Base-by-base conservation (phyloP, 2,113 vertebrate genomes). In the Crocuta crocuta region DNA sequence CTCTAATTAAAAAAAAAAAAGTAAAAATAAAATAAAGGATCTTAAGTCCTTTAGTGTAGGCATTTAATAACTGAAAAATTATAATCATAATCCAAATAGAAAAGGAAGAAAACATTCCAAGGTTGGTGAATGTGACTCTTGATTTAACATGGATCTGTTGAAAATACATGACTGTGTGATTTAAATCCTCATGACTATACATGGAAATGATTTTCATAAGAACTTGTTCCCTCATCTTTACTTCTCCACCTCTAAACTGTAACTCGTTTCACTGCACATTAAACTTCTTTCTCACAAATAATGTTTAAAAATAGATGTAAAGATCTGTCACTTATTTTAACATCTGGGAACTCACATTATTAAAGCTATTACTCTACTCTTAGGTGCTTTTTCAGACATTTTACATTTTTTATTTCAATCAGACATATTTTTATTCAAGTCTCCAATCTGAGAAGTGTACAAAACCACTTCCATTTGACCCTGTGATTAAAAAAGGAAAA, bases 301-400 rank as follows among this genome's bases (percentile, higher is more conserved):
- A 7, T 80, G 61, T 97, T 97, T 91, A 96, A 98, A 98, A 98
- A 79, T 95, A 50, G 91, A 94, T 26, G 58, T 93, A 82, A 68
- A 84, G 95, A 84, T 95, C 93, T 97, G 89, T n/a, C 82, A 79
- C 35, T 95, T 90, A 74, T 89, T 92, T 76, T 81, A 71, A 33
- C 55, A 78, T 88, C 94, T 81, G 82, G 61, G 45, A 81, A 58
- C 83, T 97, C 91, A 91, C 63, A 35, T 97, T 97, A 95, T 79
- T 90, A 76, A 89, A 92, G 90, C 90, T 78, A 89, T 97, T 95
- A 91, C 55, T 97, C 55, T 50, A 50, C 71, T 98, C 94, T 90
- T 50, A 55, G 88, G 24, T 84, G 94, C 96, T 97, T 86, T 94
- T 96, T 70, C 84, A 97, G 95, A 50, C 33, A 97, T 39, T 73